phyloP scores from a whole-genome alignment of 2,888 invertebrate genomes.

The Onchidella celtica region DNA sequence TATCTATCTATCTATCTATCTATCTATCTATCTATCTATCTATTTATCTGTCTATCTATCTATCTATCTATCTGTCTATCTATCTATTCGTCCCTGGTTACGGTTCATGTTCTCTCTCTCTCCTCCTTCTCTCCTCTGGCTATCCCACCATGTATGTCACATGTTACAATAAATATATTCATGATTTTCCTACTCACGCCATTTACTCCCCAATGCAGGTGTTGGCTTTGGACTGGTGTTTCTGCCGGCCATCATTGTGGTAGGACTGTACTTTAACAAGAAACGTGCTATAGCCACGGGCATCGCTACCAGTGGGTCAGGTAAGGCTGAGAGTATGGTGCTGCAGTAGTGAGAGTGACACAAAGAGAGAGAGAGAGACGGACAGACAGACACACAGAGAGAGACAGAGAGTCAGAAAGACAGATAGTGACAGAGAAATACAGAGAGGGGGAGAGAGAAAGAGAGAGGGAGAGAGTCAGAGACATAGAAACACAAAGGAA shows the following conservation, averaged over 20 bases:
- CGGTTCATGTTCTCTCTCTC: no score
- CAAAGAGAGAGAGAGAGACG: slow-evolving; percentile 19
- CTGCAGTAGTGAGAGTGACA: not conserved
- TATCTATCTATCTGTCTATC: no score
- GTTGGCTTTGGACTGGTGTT: slow-evolving; percentile 98
- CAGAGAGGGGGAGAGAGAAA: not conserved
- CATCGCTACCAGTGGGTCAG: slow-evolving; percentile 95
- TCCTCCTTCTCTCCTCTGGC: no score
- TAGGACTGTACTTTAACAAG: slow-evolving; percentile 97
- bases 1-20: no score
- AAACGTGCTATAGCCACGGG: slow-evolving; percentile 96
- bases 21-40: no score
- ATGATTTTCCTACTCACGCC: no score
- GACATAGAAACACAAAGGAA: no score
- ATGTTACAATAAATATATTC: no score
- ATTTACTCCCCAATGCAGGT: slow-evolving; percentile 83
- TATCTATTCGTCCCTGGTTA: no score
- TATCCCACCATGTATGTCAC: no score
- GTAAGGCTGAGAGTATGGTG: not conserved
- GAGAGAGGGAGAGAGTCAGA: not conserved
- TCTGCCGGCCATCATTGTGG: slow-evolving; percentile 97
- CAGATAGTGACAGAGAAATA: no score
- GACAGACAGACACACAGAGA: not conserved
- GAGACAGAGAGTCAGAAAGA: not conserved
- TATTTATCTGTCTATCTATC: no score